A percentile compares a stretch with the other conserved stretches of the same genome.
Evolutionary conservation across 2,888 invertebrate species (phyloP).

Genomic region (Clivina fossor): DNA sequence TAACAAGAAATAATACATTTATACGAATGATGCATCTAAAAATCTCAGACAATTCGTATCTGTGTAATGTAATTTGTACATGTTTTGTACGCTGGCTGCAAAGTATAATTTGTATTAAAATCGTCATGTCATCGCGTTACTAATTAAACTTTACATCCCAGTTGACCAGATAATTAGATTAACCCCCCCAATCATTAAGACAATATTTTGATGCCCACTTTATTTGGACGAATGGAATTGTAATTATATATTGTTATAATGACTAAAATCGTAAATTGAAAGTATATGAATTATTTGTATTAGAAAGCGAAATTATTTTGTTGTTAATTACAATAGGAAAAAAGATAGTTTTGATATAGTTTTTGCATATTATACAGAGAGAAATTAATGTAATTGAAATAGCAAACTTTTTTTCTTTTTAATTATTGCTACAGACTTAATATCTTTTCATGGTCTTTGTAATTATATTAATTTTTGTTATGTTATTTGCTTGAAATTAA

Average conservation of each 20-base stretch:
- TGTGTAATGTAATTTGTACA: constrained; percentile 48
- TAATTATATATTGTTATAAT: constrained; percentile 38
- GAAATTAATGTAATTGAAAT: too few species aligned
- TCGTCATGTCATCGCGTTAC: constrained; percentile 48
- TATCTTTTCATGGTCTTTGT: too few species aligned
- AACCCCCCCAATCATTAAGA: constrained; percentile 27
- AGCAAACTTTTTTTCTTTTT: too few species aligned
- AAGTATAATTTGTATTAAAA: constrained; percentile 47
- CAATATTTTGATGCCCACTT: constrained; percentile 23
- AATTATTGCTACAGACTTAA: too few species aligned
- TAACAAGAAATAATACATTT: too few species aligned
- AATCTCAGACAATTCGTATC: too few species aligned
- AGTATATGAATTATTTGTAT: constrained; percentile 28
- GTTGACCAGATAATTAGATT: constrained; percentile 38
- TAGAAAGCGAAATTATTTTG: constrained; percentile 36
- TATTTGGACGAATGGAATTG: constrained; percentile 27
- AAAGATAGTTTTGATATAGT: constrained; percentile 18
- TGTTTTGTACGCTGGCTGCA: constrained; percentile 46
- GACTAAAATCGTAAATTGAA: constrained; percentile 35
- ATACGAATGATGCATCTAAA: too few species aligned
- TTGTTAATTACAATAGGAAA: constrained; percentile 34
- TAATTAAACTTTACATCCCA: constrained; percentile 48
- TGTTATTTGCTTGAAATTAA: too few species aligned
- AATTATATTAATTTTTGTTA: too few species aligned
- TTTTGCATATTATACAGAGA: too few species aligned